These are phyloP conservation scores for Emberiza fucata DNA, from an alignment of 2,113 vertebrate species.

Conservation along the genomic window DNA sequence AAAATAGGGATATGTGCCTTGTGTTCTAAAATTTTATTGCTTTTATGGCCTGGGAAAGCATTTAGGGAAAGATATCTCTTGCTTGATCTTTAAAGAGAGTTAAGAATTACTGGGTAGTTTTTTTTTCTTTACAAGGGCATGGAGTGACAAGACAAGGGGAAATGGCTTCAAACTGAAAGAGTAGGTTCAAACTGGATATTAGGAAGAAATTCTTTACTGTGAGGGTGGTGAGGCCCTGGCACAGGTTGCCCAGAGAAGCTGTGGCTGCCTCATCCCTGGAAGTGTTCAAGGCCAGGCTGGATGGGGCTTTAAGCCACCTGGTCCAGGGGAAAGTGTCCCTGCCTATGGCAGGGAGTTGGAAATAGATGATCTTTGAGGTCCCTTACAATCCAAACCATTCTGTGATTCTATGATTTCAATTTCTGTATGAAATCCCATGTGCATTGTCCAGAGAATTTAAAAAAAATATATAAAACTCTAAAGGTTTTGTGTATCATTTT, in stretches of 20 bases:
- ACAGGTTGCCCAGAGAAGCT: background rate
- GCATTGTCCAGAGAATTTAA: background rate
- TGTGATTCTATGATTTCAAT: background rate
- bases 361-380: background rate
- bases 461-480: accelerated
- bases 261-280: background rate
- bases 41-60: background rate
- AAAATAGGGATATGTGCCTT: background rate
- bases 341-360: background rate
- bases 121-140: background rate
- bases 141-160: background rate
- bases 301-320: background rate
- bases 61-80: background rate
- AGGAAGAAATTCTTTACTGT: background rate
- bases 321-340: background rate
- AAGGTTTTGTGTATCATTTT: background rate
- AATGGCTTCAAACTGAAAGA: background rate
- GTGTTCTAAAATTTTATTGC: background rate
- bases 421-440: background rate
- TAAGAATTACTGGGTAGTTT: background rate
- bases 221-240: background rate
- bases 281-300: background rate
- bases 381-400: background rate
- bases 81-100: background rate
- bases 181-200: background rate